Percentiles rank a stretch among this genome's conserved stretches.
phyloP scores from a whole-genome alignment of 2,888 invertebrate genomes.

The Macroteleia sp. region DNA sequence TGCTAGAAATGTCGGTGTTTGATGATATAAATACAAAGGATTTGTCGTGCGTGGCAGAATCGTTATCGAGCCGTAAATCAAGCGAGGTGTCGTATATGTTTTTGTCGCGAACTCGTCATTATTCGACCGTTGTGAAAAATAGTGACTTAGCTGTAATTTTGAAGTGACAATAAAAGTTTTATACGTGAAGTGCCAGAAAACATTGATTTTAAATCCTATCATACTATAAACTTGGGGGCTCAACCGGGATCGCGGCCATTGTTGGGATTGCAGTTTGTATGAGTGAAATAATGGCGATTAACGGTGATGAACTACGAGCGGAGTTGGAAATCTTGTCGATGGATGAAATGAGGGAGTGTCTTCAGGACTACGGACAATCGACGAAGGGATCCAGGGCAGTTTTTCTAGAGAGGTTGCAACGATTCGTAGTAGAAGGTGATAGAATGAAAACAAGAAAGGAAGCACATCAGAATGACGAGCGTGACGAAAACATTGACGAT shows the following conservation, averaged over 20 bases:
- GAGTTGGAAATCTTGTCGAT: slow-evolving; percentile 1
- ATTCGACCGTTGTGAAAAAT: not conserved
- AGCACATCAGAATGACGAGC: not conserved
- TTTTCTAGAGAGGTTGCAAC: not conserved
- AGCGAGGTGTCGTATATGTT: too few relatives aligned
- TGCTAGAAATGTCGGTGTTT: not conserved
- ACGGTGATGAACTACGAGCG: not conserved
- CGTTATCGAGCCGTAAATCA: not conserved
- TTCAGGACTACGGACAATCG: slow-evolving; percentile 2
- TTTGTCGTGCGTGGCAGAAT: not conserved
- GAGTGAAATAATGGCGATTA: not conserved
- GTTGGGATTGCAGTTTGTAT: not conserved
- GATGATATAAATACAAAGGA: not conserved
- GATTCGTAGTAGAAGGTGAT: not conserved
- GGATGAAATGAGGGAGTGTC: slow-evolving; percentile 3
- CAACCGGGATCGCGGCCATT: slow-evolving; percentile 1
- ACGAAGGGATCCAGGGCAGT: slow-evolving; percentile 7
- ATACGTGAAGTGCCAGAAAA: not conserved
- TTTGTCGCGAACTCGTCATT: not conserved
- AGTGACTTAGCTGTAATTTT: not conserved
- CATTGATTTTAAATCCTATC: too few relatives aligned
- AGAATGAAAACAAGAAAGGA: not conserved
- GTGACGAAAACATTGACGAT: not conserved
- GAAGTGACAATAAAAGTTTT: not conserved
- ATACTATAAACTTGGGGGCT: not conserved